A percentile compares a stretch with the other conserved stretches of the same genome.
phyloP scores from a whole-genome alignment of 1,140 invertebrate species.

The Pseudachorutes palmiensis region DNA sequence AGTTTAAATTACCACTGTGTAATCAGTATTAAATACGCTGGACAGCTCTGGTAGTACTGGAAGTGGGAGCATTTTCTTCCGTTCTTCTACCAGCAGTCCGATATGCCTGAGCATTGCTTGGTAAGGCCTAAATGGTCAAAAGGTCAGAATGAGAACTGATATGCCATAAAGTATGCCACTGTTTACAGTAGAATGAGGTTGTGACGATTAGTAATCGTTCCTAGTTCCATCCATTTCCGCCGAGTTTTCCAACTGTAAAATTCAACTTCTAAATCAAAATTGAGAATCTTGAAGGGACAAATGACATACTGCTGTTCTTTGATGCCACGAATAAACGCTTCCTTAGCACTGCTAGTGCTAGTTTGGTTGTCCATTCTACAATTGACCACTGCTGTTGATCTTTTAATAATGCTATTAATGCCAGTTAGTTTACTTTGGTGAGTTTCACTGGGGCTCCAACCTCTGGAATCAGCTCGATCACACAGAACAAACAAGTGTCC shows the following conservation, averaged over 20 bases:
- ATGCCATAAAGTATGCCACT: neutral
- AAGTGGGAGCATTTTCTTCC: constrained; percentile 6
- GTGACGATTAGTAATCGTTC: constrained; percentile 26
- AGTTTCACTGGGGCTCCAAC: no score
- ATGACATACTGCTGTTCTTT: no score
- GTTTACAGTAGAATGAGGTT: constrained; percentile 29
- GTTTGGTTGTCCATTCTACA: no score
- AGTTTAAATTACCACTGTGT: neutral
- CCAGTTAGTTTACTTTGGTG: no score
- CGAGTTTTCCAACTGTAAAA: constrained; percentile 25
- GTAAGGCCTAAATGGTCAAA: constrained; percentile 22
- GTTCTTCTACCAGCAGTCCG: constrained; percentile 15
- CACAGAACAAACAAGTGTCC: no score
- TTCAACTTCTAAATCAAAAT: no score
- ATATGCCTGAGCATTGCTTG: constrained; percentile 30
- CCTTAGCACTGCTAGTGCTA: no score
- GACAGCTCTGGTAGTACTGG: neutral
- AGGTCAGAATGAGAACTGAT: neutral
- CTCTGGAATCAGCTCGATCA: no score
- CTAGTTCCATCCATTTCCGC: constrained; percentile 33
- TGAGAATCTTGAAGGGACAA: no score
- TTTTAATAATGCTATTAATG: no score
- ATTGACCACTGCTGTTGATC: no score
- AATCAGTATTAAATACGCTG: neutral
- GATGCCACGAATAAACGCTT: no score